Conservation (phyloP, 2,797 vertebrate species). For the Leptodactylus fallax region DNA sequence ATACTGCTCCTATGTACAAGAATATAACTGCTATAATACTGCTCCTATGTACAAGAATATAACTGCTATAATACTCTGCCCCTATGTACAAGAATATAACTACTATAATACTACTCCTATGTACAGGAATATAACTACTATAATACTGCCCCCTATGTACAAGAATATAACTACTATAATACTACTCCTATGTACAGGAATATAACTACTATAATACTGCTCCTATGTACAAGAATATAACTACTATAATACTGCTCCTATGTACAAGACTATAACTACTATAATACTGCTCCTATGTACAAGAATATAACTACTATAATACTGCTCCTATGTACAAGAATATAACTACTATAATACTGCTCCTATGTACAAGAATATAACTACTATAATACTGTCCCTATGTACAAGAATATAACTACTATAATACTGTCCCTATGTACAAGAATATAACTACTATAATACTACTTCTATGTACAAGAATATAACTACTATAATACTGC, state of each 20-base stretch:
- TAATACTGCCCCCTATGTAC: background rate
- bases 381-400: slow-evolving; percentile 1
- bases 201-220: slow-evolving; percentile 7
- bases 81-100: no score
- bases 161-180: slow-evolving; percentile 9
- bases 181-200: slow-evolving; percentile 5
- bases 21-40: background rate
- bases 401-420: slow-evolving; percentile 10
- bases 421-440: background rate
- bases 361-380: background rate
- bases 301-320: slow-evolving; percentile 11
- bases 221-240: background rate
- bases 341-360: background rate
- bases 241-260: slow-evolving; percentile 6
- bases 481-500: slow-evolving; percentile 5
- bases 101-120: no score
- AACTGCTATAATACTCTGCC: no score
- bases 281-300: background rate
- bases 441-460: slow-evolving; percentile 11
- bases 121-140: background rate
- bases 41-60: no score
- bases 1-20: background rate
- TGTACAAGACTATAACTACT: background rate
- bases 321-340: background rate
- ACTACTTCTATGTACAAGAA: background rate